These are phyloP conservation scores for Heterotilapia buettikoferi DNA, from an alignment of 2,113 vertebrate species.

Conservation along the genomic window DNA sequence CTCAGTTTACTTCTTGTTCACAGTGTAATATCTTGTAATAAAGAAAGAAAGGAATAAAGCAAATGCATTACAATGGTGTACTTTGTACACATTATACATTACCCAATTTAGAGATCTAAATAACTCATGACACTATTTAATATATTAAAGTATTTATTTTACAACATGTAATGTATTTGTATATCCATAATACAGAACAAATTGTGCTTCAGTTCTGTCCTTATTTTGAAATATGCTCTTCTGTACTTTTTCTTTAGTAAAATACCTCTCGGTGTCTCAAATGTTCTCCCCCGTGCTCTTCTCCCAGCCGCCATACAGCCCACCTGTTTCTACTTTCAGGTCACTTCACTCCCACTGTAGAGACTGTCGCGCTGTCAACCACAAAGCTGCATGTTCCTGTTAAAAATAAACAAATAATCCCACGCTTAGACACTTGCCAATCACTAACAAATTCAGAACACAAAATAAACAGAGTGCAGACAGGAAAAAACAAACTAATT, in stretches of 20 bases:
- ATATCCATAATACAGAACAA: background rate
- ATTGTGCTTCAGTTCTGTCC: background rate
- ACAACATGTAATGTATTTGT: background rate
- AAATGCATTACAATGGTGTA: background rate
- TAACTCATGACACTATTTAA: background rate
- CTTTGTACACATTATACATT: background rate
- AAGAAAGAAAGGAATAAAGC: background rate
- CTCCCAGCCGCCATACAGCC: background rate
- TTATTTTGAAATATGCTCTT: background rate
- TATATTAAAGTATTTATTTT: background rate
- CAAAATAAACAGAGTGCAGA: conserved; percentile 64
- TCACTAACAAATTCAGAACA: conserved; percentile 40
- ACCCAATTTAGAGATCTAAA: background rate
- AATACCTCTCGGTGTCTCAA: background rate
- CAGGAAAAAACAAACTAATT: conserved; percentile 22
- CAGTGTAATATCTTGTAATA: background rate
- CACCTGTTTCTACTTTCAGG: conserved; percentile 7
- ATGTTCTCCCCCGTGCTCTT: background rate
- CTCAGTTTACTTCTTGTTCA: background rate
- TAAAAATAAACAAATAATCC: conserved; percentile 66
- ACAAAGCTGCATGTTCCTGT: conserved; percentile 24
- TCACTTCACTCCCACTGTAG: background rate
- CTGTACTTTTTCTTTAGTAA: background rate
- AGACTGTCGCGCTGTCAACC: background rate
- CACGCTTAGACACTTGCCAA: conserved; percentile 57